Evolutionary conservation across 2,113 vertebrate species (phyloP), one percentile per base, ranked within the genome.

Genomic region (Pleuronectes platessa): DNA sequence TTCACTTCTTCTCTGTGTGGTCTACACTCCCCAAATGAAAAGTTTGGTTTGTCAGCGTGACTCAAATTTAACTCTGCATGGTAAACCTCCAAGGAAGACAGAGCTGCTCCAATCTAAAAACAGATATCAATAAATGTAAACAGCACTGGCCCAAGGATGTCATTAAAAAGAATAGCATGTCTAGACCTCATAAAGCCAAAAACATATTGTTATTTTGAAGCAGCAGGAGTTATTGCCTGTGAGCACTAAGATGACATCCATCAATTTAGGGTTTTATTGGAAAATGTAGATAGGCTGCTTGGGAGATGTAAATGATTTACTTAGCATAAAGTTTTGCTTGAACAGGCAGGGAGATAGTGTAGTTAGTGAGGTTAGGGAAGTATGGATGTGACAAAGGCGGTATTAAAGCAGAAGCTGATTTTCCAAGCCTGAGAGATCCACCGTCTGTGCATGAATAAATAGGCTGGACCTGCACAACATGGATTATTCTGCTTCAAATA

Each of bases 301-400:
- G 83, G 90, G 89, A 92, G 88, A 89, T 91, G 93, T 93, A 93
- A 94, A 94, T 92, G 87, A 90, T 90, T 92, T 93, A 92, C 93
- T 93, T 89, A 91, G 92, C 92, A 93, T 91, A 93, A 91, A 91
- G 88, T 92, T 91, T 84, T 88, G 88, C 90, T 90, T 85, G 91
- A 90, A 77, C 84, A 75, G 87, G 79, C 88, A 93, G 86, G 71
- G 75, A 88, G 83, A 89, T 89, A 81, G 87, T 75, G 91, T 88
- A 88, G 88, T 91, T 90, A 92, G 89, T 24, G 82, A 86, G 79
- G 81, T 74, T 59, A 78, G 75, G 76, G 80, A 71, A 84, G 81
- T 83, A 81, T 82, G 85, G 81, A 72, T 83, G 76, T 84, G 83
- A 90, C 90, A 92, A 90, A 90, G 83, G 87, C 76, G 69, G 60